Evolutionary conservation across 2,797 vertebrate genomes (phyloP).

Genomic region (Myotis pilosus): DNA sequence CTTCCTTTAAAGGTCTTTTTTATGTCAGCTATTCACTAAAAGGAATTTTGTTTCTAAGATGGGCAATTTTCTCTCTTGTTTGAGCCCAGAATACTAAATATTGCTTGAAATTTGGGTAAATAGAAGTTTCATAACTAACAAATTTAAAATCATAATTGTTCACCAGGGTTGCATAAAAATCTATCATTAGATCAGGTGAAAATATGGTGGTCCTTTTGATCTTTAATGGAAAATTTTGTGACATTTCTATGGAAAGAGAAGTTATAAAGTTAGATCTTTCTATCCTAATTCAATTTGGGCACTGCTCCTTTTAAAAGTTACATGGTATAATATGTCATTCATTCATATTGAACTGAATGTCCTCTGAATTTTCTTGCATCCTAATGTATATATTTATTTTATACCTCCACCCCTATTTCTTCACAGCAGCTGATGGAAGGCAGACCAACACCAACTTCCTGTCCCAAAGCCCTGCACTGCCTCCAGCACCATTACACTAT

Average conservation of each 20-base stretch:
- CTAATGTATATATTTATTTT: not conserved
- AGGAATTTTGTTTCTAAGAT: slow-evolving; percentile 31
- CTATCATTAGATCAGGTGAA: not conserved
- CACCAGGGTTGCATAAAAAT: not conserved
- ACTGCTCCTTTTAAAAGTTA: not conserved
- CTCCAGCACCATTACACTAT: not conserved
- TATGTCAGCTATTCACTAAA: not conserved
- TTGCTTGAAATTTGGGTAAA: not conserved
- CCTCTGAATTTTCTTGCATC: not conserved
- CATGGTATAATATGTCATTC: not conserved
- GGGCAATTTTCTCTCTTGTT: not conserved
- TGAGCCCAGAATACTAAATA: slow-evolving; percentile 6
- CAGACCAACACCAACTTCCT: not conserved
- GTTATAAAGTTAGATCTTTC: not conserved
- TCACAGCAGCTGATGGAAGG: not conserved
- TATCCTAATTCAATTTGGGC: not conserved
- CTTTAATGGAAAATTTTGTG: not conserved
- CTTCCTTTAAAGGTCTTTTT: not conserved
- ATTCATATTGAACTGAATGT: not conserved
- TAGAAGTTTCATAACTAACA: slow-evolving; percentile 2
- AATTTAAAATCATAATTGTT: slow-evolving; percentile 3
- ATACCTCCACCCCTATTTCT: not conserved
- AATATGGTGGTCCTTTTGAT: not conserved
- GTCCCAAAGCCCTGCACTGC: not conserved
- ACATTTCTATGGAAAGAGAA: not conserved